Evolutionary conservation across 64 coral and sea anemone genomes (phyloP), one percentile per base, ranked within the genome.

Genomic region (Orbicella faveolata): DNA sequence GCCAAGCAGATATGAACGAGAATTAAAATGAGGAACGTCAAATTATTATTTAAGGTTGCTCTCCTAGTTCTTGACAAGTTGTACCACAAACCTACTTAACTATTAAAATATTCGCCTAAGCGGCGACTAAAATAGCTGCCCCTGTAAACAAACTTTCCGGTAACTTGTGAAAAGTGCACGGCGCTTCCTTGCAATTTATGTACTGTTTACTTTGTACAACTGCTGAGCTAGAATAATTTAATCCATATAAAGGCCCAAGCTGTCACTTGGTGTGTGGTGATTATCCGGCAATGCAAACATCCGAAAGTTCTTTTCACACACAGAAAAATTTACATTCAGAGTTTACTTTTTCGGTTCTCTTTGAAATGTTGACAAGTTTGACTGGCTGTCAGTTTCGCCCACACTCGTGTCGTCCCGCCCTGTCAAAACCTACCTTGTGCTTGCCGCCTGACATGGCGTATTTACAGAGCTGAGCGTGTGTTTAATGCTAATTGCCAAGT

Each of bases 231-330:
- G 92, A 89, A 93, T 93, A 93, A 93, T 93, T 93, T 93, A 93
- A 93, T 76, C 77, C 87, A 12, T 86, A 89, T 87, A 89, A 93
- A 93, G 68, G 73, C 68, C 39, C 21, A 64, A 81, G 85, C 92
- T 93, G 86, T 81, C 92, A 93, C 86, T 83, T 52, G 21, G 34
- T 77, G 61, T 69, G 87, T 54, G 79, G 68, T 93, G 92, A 93
- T 93, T 83, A 93, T 79, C 76, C 86, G 23, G 48, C 78, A 93
- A 81, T 61, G 52, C 92, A 93, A 93, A 93, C 92, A 89, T 93
- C 92, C 92, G 92, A 89, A 87, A 80, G 87, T 80, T 83, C 92
- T 93, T 93, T 93, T 93, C 92, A 89, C 92, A 83, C 83, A 83
- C 85, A 75, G 66, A 66, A 83, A 89, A 89, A 93, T 89, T 93